phyloP scores from a whole-genome alignment of 2,888 invertebrate genomes.

The Ethmia dodecea region DNA sequence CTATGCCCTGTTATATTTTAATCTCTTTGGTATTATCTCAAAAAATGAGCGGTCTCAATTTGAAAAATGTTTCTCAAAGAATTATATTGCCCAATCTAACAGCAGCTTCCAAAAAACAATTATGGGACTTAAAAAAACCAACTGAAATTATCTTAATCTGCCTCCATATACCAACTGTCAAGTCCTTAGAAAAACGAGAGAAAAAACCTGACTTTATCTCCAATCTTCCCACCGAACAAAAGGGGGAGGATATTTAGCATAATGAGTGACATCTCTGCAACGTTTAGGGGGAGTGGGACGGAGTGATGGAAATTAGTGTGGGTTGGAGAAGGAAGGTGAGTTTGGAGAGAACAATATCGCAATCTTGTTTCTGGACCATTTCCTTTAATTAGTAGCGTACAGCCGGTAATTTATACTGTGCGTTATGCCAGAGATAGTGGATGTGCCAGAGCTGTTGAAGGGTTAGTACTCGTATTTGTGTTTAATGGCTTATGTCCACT shows the following conservation, averaged over 20 bases:
- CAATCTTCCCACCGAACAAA: slow-evolving; percentile 58
- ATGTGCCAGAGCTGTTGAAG: slow-evolving; percentile 23
- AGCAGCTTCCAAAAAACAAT: slow-evolving; percentile 40
- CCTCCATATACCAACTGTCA: slow-evolving; percentile 76
- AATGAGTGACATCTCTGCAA: slow-evolving; percentile 72
- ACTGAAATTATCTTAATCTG: slow-evolving; percentile 69
- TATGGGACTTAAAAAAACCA: slow-evolving; percentile 50
- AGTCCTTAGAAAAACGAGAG: slow-evolving; percentile 44
- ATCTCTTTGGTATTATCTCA: too few species aligned
- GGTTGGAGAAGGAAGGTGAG: slow-evolving; percentile 29
- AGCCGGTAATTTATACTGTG: slow-evolving; percentile 58
- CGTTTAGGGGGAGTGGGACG: slow-evolving; percentile 57
- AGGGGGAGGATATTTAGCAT: slow-evolving; percentile 73
- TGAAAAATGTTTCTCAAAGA: too few species aligned
- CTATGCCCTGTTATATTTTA: too few species aligned
- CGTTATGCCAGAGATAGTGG: slow-evolving; percentile 56
- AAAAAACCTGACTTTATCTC: slow-evolving; percentile 47
- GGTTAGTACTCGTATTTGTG: too few species aligned
- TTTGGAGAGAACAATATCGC: slow-evolving; percentile 73
- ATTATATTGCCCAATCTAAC: too few species aligned
- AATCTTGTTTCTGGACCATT: slow-evolving; percentile 79
- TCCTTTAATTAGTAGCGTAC: slow-evolving; percentile 76
- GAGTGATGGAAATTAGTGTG: slow-evolving; percentile 9
- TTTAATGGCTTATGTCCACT: too few species aligned
- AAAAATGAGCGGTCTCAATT: too few species aligned